Percentiles rank a stretch among this genome's conserved stretches.
Conservation (phyloP, 2,888 invertebrate genomes). For the Nomada goodeniana region DNA sequence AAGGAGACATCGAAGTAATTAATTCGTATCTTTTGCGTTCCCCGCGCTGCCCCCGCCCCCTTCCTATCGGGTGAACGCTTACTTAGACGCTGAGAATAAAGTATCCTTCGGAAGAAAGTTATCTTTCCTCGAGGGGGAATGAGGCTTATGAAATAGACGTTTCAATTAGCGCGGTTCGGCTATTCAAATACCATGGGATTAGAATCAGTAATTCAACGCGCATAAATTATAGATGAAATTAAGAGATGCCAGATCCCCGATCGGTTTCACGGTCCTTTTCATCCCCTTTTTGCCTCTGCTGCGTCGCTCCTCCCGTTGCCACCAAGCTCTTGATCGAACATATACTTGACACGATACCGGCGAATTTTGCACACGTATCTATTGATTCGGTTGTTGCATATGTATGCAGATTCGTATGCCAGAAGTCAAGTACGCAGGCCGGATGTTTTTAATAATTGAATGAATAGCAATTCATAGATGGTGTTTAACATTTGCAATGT, state of each 20-base stretch:
- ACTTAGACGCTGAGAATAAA: conserved; percentile 39
- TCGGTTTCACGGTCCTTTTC: neutral
- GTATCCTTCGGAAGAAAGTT: conserved; percentile 49
- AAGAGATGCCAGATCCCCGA: conserved; percentile 31
- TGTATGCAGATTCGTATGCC: too few relatives aligned
- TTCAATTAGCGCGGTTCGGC: conserved; percentile 65
- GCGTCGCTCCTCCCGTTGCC: too few relatives aligned
- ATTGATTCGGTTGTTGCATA: too few relatives aligned
- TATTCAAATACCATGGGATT: conserved; percentile 38
- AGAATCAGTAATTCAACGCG: conserved; percentile 14
- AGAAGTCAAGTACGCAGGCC: too few relatives aligned
- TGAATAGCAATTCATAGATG: too few relatives aligned
- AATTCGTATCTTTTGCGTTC: conserved; percentile 68
- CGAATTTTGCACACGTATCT: too few relatives aligned
- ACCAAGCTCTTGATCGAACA: too few relatives aligned
- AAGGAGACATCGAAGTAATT: conserved; percentile 73
- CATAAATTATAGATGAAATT: conserved; percentile 55
- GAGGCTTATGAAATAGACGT: conserved; percentile 64
- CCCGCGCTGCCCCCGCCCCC: neutral
- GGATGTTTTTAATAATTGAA: too few relatives aligned
- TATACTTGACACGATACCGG: too few relatives aligned
- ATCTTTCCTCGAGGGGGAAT: conserved; percentile 46
- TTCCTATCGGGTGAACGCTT: conserved; percentile 57
- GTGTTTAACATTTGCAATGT: too few relatives aligned
- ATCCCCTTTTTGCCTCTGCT: too few relatives aligned